Percentiles rank a stretch among this genome's conserved stretches.
These are phyloP conservation scores for Battus philenor DNA, from an alignment of 1,140 invertebrate species.

Conservation along the genomic window DNA sequence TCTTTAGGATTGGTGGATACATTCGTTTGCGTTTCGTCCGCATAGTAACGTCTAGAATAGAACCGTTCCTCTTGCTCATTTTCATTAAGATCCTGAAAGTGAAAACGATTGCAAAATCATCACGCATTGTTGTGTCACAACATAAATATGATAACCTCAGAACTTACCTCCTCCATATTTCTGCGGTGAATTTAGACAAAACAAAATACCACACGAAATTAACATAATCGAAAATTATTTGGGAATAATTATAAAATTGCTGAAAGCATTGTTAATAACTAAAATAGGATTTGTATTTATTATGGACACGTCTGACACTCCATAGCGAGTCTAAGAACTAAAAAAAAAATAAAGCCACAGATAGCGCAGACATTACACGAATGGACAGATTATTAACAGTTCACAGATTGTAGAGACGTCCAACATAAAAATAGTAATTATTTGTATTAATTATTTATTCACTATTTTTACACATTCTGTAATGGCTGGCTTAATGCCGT, in stretches of 20 bases:
- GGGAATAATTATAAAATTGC: slow-evolving; percentile 42
- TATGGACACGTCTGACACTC: slow-evolving; percentile 66
- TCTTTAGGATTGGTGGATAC: slow-evolving; percentile 35
- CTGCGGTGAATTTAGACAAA: slow-evolving; percentile 48
- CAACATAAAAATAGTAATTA: too few species aligned
- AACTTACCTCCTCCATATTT: slow-evolving; percentile 69
- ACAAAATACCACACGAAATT: slow-evolving; percentile 49
- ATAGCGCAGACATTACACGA: too few species aligned
- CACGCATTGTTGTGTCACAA: slow-evolving; percentile 59
- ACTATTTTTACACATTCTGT: too few species aligned
- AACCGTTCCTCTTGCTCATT: slow-evolving; percentile 67
- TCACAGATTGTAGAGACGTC: too few species aligned
- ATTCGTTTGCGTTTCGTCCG: slow-evolving; percentile 50
- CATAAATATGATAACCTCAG: slow-evolving; percentile 56
- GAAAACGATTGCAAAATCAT: slow-evolving; percentile 44
- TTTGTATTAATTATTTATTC: too few species aligned
- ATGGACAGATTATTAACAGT: too few species aligned
- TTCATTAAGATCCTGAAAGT: slow-evolving; percentile 65
- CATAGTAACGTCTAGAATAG: slow-evolving; percentile 68
- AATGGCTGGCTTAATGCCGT: too few species aligned
- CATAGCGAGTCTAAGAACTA: slow-evolving; percentile 51
- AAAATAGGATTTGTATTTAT: slow-evolving; percentile 63
- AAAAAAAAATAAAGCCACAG: slow-evolving; percentile 8
- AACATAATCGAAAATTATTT: slow-evolving; percentile 65
- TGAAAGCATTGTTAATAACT: slow-evolving; percentile 61